Evolutionary conservation across 2,888 invertebrate genomes (phyloP).

Genomic region (Abscondita cerata): DNA sequence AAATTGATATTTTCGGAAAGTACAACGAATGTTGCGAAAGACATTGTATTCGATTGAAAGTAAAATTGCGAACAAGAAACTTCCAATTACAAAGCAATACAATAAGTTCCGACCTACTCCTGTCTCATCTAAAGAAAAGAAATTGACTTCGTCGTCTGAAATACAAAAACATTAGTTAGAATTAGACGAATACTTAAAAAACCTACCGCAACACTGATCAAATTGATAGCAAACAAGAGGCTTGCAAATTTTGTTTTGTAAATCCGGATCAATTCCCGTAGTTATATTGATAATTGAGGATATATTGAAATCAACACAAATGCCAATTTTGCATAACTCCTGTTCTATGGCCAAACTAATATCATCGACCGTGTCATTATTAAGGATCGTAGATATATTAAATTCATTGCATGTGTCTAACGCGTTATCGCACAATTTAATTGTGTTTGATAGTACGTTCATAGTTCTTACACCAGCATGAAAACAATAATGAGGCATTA

Average conservation of each 20-base stretch:
- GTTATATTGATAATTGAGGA: too few relatives aligned
- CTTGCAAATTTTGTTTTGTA: slow-evolving; percentile 15
- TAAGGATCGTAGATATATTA: too few relatives aligned
- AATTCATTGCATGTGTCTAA: slow-evolving; percentile 34
- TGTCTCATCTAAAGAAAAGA: slow-evolving; percentile 70
- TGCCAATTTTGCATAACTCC: background rate
- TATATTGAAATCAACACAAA: background rate
- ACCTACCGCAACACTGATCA: slow-evolving; percentile 21
- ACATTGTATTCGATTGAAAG: slow-evolving; percentile 69
- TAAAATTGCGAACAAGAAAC: slow-evolving; percentile 67
- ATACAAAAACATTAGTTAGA: too few relatives aligned
- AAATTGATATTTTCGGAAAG: slow-evolving; percentile 30
- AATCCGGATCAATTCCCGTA: too few relatives aligned
- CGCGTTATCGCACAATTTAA: slow-evolving; percentile 22
- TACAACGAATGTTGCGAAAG: slow-evolving; percentile 60
- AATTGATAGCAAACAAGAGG: background rate
- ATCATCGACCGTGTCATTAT: too few relatives aligned
- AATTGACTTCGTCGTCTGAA: too few relatives aligned
- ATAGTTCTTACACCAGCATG: slow-evolving; percentile 58
- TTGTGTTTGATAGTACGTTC: slow-evolving; percentile 28
- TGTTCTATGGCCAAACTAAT: too few relatives aligned
- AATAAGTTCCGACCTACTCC: slow-evolving; percentile 75
- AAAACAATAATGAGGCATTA: slow-evolving; percentile 75
- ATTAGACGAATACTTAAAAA: too few relatives aligned
- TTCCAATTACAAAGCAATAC: slow-evolving; percentile 64